Percentiles rank a stretch among this genome's conserved stretches.
phyloP scores from a whole-genome alignment of 1,140 invertebrate genomes.

The Zaprionus davidi region DNA sequence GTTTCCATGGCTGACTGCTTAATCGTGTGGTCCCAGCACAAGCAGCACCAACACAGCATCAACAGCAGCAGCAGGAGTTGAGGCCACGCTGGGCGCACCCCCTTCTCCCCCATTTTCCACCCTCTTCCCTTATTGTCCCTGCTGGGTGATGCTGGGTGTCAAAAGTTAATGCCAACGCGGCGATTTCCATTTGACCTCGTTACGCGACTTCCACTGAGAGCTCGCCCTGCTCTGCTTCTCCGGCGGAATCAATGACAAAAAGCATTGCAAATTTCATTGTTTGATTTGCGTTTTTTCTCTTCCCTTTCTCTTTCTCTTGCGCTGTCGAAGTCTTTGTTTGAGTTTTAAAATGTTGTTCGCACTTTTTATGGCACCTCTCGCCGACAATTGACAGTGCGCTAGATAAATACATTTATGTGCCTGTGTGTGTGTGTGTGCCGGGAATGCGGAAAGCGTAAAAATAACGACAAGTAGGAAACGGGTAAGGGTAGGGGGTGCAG shows the following conservation, averaged over 20 bases:
- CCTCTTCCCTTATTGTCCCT: background rate
- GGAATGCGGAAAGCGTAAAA: constrained; percentile 11
- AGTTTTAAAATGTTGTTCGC: constrained; percentile 65
- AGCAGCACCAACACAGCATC: background rate
- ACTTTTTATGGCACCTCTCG: constrained; percentile 68
- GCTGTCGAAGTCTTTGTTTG: constrained; percentile 51
- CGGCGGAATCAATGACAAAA: constrained; percentile 57
- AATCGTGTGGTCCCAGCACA: constrained; percentile 63
- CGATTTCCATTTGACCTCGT: constrained; percentile 82
- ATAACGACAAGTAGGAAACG: background rate
- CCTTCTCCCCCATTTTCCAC: background rate
- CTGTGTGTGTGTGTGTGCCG: constrained; percentile 16
- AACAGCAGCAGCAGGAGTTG: background rate
- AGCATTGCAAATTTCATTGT: constrained; percentile 61
- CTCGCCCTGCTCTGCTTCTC: background rate
- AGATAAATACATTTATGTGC: constrained; percentile 15
- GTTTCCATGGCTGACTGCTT: constrained; percentile 78
- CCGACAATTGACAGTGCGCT: constrained; percentile 57
- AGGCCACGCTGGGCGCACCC: background rate
- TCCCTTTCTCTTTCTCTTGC: constrained; percentile 3
- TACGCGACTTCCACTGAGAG: constrained; percentile 56
- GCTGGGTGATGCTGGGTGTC: constrained; percentile 61
- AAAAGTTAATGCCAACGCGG: constrained; percentile 80
- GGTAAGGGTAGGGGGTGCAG: background rate
- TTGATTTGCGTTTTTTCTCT: constrained; percentile 35